Percentiles rank a stretch among this genome's conserved stretches.
These are phyloP conservation scores for Ctenicera cuprea DNA, from an alignment of 2,888 invertebrate species.

Conservation along the genomic window DNA sequence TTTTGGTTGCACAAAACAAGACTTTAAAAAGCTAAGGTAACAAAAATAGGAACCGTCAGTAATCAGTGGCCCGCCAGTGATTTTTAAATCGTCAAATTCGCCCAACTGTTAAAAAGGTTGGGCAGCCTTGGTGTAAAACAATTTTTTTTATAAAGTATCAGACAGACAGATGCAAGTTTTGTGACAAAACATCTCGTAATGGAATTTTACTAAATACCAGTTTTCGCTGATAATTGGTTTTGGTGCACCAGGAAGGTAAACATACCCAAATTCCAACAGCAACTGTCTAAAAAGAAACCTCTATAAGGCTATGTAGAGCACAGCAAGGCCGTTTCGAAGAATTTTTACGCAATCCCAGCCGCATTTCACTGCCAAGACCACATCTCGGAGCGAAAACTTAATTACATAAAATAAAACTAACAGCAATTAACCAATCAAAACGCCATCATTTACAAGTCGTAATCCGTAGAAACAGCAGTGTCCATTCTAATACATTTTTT, in stretches of 20 bases:
- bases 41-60: no score
- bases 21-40: no score
- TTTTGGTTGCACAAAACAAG: no score
- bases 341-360: constrained; percentile 31
- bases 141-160: no score
- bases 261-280: neutral
- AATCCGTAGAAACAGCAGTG: neutral
- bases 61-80: no score
- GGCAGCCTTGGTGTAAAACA: no score
- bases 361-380: constrained; percentile 52
- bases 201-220: neutral
- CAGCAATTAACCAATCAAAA: constrained; percentile 5
- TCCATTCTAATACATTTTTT: constrained; percentile 19
- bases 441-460: neutral
- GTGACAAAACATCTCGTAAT: no score
- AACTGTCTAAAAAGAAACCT: neutral
- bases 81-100: no score
- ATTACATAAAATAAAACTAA: constrained; percentile 22
- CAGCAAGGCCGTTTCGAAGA: constrained; percentile 46
- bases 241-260: constrained; percentile 20
- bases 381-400: constrained; percentile 23
- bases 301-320: constrained; percentile 14
- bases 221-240: neutral
- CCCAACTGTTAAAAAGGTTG: no score
- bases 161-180: no score